Conservation (phyloP, 2,113 vertebrate genomes). For the Tautogolabrus adspersus region DNA sequence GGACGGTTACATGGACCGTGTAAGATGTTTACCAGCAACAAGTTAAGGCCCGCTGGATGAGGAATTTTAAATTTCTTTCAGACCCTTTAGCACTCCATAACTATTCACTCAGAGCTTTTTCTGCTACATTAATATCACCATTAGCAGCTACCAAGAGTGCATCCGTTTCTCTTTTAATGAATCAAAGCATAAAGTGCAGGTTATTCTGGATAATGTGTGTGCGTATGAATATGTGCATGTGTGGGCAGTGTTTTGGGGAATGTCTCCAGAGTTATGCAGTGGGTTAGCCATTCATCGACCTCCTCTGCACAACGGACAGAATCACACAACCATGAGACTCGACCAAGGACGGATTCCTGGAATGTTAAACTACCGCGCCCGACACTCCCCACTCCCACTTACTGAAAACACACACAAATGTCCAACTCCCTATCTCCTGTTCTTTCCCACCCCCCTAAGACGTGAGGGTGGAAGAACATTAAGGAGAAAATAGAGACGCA, state of each 20-base stretch:
- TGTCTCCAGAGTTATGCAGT: constrained; percentile 77
- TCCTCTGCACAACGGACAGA: constrained; percentile 73
- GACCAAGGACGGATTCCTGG: constrained; percentile 78
- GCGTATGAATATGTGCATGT: constrained; percentile 34
- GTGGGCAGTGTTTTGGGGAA: constrained; percentile 73
- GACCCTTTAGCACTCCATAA: constrained; percentile 31
- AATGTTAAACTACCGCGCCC: constrained; percentile 81
- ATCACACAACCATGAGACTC: constrained; percentile 77
- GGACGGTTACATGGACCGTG: constrained; percentile 59
- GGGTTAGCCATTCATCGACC: constrained; percentile 74
- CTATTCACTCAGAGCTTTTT: constrained; percentile 33
- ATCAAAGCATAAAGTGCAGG: constrained; percentile 43
- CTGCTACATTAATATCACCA: constrained; percentile 54
- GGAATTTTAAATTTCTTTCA: constrained; percentile 39
- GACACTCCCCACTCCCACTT: constrained; percentile 79
- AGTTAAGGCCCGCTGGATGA: constrained; percentile 55
- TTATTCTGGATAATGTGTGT: constrained; percentile 46
- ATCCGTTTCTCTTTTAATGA: constrained; percentile 31
- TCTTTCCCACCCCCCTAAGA: constrained; percentile 31
- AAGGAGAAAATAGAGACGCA: constrained; percentile 23
- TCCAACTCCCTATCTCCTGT: constrained; percentile 56
- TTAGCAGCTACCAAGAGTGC: constrained; percentile 24
- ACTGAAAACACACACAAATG: constrained; percentile 68
- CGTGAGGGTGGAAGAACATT: constrained; percentile 31
- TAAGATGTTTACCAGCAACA: constrained; percentile 65